Evolutionary conservation across 2,888 invertebrate genomes (phyloP), one percentile per base, ranked within the genome.

Genomic region (Drosophila barbarae): DNA sequence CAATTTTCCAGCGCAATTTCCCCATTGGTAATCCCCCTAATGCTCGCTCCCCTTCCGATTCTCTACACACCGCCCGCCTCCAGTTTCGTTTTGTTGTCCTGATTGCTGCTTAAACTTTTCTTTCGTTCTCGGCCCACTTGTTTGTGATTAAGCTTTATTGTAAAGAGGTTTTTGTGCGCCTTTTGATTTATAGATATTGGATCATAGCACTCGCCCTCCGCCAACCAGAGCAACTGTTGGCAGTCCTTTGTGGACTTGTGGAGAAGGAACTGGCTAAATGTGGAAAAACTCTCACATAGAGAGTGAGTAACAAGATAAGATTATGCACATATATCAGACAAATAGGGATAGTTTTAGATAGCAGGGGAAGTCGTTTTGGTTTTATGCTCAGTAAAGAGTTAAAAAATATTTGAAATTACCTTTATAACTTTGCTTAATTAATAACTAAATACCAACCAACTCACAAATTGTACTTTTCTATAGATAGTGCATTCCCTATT

Each of bases 111-210:
- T 46, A 61, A 71, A 73, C 75, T 75, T 71, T 77, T 63, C 56
- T 41, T 39, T 49, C 26, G 34, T 49, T 38, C 44, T 41, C 44
- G 35, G 44, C 56, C 53, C 56, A 56, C 54, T 73, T 73, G 63
- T 41, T 64, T 54, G 68, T 72, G 77, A 73, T 78, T 72, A 76
- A 52, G 59, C 57, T 52, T 61, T 65, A 63, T 76, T 74, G 71
- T 52, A 63, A 66, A 56, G 52, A 65, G 59, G 69, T 57, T 67
- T 63, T 78, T 76, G 78, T 74, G 46, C 71, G 75, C 58, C 65
- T 79, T 78, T 75, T 82, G 77, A 75, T 79, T 79, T 79, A 79
- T 78, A 78, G 74, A 78, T 78, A 72, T 77, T 68, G 71, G 67
- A 73, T 71, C 71, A 69, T 34, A 28, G 41, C 44, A 30, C 52